Evolutionary conservation across 2,888 invertebrate species (phyloP).

Genomic region (Laspeyria flexula): DNA sequence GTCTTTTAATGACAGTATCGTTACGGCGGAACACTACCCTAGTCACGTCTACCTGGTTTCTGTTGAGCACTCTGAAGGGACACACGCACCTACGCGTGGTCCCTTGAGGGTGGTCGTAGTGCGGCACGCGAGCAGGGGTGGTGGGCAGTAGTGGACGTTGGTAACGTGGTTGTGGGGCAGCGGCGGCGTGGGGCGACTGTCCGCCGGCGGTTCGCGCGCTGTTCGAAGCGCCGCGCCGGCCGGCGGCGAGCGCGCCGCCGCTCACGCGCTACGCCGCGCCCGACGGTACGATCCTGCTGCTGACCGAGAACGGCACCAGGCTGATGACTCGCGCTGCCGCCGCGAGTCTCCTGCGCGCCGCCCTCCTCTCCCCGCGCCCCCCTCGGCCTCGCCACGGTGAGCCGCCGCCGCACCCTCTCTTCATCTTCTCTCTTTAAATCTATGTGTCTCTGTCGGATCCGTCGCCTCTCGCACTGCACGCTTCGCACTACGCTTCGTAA

Average conservation of each 20-base stretch:
- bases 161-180: slow-evolving; percentile 84
- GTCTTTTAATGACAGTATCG: slow-evolving; percentile 62
- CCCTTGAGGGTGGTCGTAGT: slow-evolving; percentile 74
- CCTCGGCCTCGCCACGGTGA: slow-evolving; percentile 83
- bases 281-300: slow-evolving; percentile 87
- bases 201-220: slow-evolving; percentile 84
- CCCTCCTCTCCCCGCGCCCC: slow-evolving; percentile 84
- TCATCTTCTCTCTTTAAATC: slow-evolving; percentile 67
- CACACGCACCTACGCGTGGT: slow-evolving; percentile 65
- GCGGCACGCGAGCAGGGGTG: slow-evolving; percentile 67
- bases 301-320: slow-evolving; percentile 88
- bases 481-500: slow-evolving; percentile 80
- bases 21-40: slow-evolving; percentile 72
- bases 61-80: slow-evolving; percentile 75
- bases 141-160: slow-evolving; percentile 72
- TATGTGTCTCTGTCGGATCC: slow-evolving; percentile 81
- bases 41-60: slow-evolving; percentile 64
- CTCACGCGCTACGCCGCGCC: slow-evolving; percentile 87
- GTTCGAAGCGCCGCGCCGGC: slow-evolving; percentile 80
- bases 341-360: slow-evolving; percentile 83
- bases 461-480: slow-evolving; percentile 84
- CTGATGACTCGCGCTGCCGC: slow-evolving; percentile 84
- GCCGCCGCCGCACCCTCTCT: slow-evolving; percentile 80
- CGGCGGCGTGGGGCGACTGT: slow-evolving; percentile 80
- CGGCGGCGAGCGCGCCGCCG: slow-evolving; percentile 77